These are phyloP conservation scores for Dynastes hyllus DNA, from an alignment of 2,888 invertebrate genomes.

Conservation along the genomic window DNA sequence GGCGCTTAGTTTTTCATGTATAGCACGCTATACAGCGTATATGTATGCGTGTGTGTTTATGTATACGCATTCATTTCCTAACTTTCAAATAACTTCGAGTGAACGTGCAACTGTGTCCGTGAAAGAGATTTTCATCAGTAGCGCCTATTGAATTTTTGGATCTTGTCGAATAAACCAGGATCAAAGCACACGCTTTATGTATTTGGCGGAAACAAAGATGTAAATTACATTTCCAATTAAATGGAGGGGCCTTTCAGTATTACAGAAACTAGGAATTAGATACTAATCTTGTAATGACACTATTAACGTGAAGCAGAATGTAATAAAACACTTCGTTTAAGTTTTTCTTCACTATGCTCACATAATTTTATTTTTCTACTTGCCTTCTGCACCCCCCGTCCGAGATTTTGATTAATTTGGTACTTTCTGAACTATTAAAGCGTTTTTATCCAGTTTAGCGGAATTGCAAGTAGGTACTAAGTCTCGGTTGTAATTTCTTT, in stretches of 20 bases:
- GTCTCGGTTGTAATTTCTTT: too few species aligned
- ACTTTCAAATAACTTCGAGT: slow-evolving; percentile 20
- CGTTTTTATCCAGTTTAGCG: too few species aligned
- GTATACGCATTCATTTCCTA: slow-evolving; percentile 4
- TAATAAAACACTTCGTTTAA: too few species aligned
- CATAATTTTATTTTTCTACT: too few species aligned
- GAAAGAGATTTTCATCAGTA: slow-evolving; percentile 24
- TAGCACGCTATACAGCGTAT: not conserved
- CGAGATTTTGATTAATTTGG: too few species aligned
- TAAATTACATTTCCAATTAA: not conserved
- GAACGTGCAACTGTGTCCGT: not conserved
- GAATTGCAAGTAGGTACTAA: too few species aligned
- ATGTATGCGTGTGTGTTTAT: not conserved
- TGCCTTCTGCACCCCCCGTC: too few species aligned
- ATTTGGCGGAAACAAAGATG: not conserved
- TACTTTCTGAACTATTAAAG: too few species aligned
- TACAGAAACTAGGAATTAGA: not conserved
- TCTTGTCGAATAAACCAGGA: slow-evolving; percentile 8
- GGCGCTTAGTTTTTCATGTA: not conserved
- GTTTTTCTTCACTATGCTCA: too few species aligned
- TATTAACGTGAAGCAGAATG: not conserved
- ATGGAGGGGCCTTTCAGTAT: not conserved
- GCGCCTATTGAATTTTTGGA: slow-evolving; percentile 13
- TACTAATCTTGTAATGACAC: not conserved
- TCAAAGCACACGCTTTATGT: not conserved